Conservation (phyloP, 1,140 invertebrate species). For the Achatina immaculata region DNA sequence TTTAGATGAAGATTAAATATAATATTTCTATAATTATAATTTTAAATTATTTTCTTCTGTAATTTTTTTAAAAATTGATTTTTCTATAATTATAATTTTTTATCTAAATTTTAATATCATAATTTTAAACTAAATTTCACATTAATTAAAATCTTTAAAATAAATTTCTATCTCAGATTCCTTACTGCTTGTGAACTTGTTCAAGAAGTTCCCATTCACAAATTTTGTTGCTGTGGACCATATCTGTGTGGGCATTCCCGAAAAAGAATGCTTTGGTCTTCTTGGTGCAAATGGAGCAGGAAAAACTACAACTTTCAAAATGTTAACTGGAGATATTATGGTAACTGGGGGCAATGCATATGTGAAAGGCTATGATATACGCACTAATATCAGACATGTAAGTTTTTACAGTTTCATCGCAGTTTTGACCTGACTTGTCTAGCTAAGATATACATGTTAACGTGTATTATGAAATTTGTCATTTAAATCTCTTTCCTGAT, state of each 20-base stretch:
- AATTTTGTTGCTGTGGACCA: constrained; percentile 77
- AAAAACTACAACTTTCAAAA: constrained; percentile 89
- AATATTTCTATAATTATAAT: too few relatives aligned
- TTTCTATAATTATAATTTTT: too few relatives aligned
- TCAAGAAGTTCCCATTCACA: constrained; percentile 75
- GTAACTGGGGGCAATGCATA: constrained; percentile 67
- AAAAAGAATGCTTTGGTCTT: constrained; percentile 89
- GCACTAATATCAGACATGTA: constrained; percentile 71
- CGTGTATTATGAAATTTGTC: too few relatives aligned
- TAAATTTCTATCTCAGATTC: constrained; percentile 37
- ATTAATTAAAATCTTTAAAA: too few relatives aligned
- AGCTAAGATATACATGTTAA: too few relatives aligned
- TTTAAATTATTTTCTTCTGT: too few relatives aligned
- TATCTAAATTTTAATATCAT: too few relatives aligned
- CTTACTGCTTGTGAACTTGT: constrained; percentile 65
- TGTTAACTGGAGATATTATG: constrained; percentile 79
- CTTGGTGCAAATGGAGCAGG: constrained; percentile 90
- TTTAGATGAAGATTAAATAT: too few relatives aligned
- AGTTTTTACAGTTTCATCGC: constrained; percentile 13
- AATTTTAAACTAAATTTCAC: too few relatives aligned
- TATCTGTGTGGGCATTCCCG: constrained; percentile 60
- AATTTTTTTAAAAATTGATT: too few relatives aligned
- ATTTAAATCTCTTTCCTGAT: too few relatives aligned
- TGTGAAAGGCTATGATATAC: constrained; percentile 58
- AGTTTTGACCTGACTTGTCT: too few relatives aligned